Evolutionary conservation across 2,113 vertebrate genomes (phyloP).

Genomic region (Vanacampus margaritifer): DNA sequence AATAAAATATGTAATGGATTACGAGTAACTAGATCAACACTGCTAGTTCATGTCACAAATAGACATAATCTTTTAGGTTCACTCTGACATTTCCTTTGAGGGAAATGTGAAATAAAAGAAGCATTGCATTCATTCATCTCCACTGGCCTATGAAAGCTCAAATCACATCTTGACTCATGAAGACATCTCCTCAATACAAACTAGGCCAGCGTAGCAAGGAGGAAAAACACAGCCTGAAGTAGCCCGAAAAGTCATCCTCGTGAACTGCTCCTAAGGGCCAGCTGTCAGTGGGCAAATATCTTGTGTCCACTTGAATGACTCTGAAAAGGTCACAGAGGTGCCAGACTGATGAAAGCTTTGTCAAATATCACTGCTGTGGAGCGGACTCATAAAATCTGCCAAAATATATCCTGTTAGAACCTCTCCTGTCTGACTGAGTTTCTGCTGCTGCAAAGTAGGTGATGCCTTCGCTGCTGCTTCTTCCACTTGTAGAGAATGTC

Average conservation of each 20-base stretch:
- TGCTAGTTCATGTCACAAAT: neutral
- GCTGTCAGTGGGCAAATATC: neutral
- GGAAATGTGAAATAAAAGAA: conserved; percentile 1
- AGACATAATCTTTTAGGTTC: neutral
- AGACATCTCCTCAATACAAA: conserved; percentile 1
- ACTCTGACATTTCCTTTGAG: conserved; percentile 5
- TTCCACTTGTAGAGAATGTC: conserved; percentile 13
- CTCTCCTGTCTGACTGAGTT: neutral
- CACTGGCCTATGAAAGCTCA: conserved; percentile 10
- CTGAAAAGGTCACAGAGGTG: conserved; percentile 18
- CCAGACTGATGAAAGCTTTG: conserved; percentile 16
- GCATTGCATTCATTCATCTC: neutral
- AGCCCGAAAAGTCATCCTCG: neutral
- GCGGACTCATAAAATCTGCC: conserved; percentile 9
- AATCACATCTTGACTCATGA: conserved; percentile 6
- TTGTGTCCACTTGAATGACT: conserved; percentile 3
- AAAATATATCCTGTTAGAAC: neutral
- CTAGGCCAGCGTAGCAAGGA: conserved; percentile 5
- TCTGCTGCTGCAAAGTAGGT: neutral
- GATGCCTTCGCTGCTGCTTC: neutral
- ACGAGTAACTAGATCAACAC: neutral
- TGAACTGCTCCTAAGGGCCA: neutral
- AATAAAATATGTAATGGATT: neutral
- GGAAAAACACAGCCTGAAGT: conserved; percentile 1
- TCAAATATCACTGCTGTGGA: conserved; percentile 1